Evolutionary conservation across 1,140 invertebrate species (phyloP), one percentile per base, ranked within the genome.

Genomic region (Atta cephalotes): DNA sequence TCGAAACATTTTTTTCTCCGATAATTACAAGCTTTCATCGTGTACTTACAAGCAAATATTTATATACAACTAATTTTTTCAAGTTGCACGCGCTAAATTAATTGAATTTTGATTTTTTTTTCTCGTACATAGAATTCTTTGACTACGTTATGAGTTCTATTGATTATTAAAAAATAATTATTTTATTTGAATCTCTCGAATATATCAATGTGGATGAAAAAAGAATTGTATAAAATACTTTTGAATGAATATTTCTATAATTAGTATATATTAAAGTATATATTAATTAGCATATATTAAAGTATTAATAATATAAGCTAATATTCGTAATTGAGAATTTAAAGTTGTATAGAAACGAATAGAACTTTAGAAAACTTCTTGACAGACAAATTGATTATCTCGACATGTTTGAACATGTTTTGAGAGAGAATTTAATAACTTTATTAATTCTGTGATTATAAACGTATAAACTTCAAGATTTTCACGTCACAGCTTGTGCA

Each of bases 41-140:
- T n/a, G 68, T 25, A 49, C 35, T 35, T 18, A 39, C 80, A 31
- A 74, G 68, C 68, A 82, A 82, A 82, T 72, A 60, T 82, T 82
- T 62, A 51, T 25, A 25, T 49, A 45, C 35, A 18, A 62, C 35
- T 58, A 71, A 71, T 56, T 82, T 21, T 39, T 71, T 74, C n/a
- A 68, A 31, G 53, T 82, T 25, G 80, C 25, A 18, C 56, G 39
- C 80, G 21, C 53, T 21, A 56, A 74, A 53, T 62, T 74, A 74
- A 74, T 74, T 18, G 53, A 60, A 25, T 72, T 72, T 72, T n/a
- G 12, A 0, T 66, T 45, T 70, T 21, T 58, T 81, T 60, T 28
- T 2, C 31, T 14, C 21, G 3, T 16, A 25, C 12, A 16, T 28
- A 39, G 21, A 82, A 16, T 60, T 72, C 35, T 51, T 74, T 51